Evolutionary conservation across 2,797 vertebrate species (phyloP).

Genomic region (Phrynocephalus guinanensis): DNA sequence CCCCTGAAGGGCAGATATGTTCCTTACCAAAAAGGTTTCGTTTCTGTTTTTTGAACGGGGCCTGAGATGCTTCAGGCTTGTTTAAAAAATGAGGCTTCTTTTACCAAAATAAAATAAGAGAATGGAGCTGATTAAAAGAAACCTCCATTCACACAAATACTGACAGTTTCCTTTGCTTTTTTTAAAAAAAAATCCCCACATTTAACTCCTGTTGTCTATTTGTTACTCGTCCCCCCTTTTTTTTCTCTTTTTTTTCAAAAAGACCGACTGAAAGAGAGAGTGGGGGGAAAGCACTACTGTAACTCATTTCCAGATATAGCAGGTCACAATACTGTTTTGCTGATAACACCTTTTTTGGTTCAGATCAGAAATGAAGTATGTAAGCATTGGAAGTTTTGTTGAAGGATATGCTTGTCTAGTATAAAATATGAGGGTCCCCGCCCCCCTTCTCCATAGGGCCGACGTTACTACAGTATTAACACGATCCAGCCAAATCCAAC

Average conservation of each 20-base stretch:
- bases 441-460: too few species aligned
- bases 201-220: conserved; percentile 62
- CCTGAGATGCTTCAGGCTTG: conserved; percentile 48
- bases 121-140: conserved; percentile 55
- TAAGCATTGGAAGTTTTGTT: background rate
- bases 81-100: conserved; percentile 59
- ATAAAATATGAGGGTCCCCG: background rate
- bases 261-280: conserved; percentile 23
- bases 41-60: conserved; percentile 33
- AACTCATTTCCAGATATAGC: conserved; percentile 26
- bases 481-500: background rate
- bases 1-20: background rate
- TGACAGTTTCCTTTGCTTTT: conserved; percentile 38
- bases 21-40: background rate
- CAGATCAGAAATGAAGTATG: background rate
- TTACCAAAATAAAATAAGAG: conserved; percentile 53
- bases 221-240: conserved; percentile 49
- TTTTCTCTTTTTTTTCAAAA: conserved; percentile 26
- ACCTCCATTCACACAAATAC: background rate
- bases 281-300: conserved; percentile 9
- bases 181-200: conserved; percentile 48
- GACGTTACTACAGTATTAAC: background rate
- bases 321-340: background rate
- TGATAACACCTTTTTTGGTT: background rate
- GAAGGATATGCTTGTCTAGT: background rate